Conservation (phyloP, 2,888 invertebrate genomes). For the Harpalus rufipes region DNA sequence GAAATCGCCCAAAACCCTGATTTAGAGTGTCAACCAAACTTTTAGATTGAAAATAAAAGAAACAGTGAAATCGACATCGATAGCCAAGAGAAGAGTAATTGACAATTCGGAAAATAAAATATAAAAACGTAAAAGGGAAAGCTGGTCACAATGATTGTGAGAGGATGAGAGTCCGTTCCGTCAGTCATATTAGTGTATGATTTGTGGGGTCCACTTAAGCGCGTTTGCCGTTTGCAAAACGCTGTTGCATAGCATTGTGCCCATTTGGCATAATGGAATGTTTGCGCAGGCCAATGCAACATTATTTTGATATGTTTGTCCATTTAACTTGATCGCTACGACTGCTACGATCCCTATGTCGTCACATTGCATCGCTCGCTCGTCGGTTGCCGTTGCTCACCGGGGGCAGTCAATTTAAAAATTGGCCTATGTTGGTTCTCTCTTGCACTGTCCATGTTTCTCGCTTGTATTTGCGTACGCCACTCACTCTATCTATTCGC, state of each 20-base stretch:
- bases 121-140: background rate
- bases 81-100: no score
- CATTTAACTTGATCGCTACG: conserved; percentile 63
- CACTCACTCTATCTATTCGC: conserved; percentile 44
- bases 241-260: conserved; percentile 51
- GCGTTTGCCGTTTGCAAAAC: conserved; percentile 63
- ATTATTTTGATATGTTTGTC: conserved; percentile 67
- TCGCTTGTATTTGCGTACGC: conserved; percentile 18
- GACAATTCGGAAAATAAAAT: background rate
- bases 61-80: no score
- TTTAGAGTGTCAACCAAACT: no score
- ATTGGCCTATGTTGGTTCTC: conserved; percentile 53
- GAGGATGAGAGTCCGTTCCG: conserved; percentile 5
- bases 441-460: background rate
- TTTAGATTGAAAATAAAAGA: no score
- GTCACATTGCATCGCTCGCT: conserved; percentile 26
- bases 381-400: background rate
- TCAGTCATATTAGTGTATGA: conserved; percentile 63
- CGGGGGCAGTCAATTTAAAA: conserved; percentile 65
- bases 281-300: conserved; percentile 64
- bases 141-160: background rate
- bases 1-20: no score
- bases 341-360: background rate
- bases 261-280: conserved; percentile 66
- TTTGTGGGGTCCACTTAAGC: conserved; percentile 60